Conservation (phyloP, 1,140 invertebrate genomes). For the Chrysomallon squamiferum region DNA sequence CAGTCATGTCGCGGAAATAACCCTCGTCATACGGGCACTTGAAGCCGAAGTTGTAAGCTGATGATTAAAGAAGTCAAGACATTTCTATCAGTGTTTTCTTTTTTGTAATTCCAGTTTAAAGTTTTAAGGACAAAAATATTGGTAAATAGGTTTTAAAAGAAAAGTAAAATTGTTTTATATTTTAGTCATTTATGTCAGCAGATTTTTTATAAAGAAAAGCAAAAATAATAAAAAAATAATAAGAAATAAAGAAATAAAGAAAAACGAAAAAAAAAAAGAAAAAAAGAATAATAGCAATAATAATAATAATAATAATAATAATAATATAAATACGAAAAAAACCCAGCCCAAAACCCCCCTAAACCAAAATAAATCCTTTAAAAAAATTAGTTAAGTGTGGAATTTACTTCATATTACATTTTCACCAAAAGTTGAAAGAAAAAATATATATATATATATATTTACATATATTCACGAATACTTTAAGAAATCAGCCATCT, state of each 20-base stretch:
- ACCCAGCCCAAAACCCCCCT: neutral
- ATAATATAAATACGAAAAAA: neutral
- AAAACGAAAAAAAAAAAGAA: neutral
- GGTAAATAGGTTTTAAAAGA: too few relatives aligned
- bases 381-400: neutral
- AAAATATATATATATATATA: neutral
- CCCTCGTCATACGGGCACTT: conserved; percentile 17
- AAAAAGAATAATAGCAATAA: neutral
- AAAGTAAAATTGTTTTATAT: too few relatives aligned
- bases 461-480: neutral
- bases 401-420: neutral
- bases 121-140: too few relatives aligned
- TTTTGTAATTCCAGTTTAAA: too few relatives aligned
- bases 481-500: neutral
- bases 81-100: too few relatives aligned
- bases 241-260: neutral
- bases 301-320: neutral
- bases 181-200: neutral
- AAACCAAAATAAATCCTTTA: neutral
- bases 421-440: neutral
- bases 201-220: neutral
- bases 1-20: conserved; percentile 21
- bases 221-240: neutral
- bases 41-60: conserved; percentile 2
- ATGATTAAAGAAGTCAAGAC: neutral